Evolutionary conservation across 2,113 vertebrate species (phyloP).

Genomic region (Murina feae): DNA sequence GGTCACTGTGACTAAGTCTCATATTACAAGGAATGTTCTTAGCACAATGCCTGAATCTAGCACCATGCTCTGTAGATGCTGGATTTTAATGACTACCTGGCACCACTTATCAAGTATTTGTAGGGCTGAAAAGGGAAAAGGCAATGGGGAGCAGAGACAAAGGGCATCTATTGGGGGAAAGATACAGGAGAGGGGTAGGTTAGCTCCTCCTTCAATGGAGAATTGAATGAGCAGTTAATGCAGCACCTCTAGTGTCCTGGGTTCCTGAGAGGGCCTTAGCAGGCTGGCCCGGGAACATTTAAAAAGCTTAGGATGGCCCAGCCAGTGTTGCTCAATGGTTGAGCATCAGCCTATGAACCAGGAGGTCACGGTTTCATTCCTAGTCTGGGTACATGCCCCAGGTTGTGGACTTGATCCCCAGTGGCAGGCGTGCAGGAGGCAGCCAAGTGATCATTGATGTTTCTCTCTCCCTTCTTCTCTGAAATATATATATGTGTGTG

Average conservation of each 20-base stretch:
- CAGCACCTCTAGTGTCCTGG: background rate
- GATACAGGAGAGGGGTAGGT: background rate
- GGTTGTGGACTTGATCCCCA: too few species aligned
- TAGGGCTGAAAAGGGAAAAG: background rate
- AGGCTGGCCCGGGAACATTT: background rate
- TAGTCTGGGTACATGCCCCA: too few species aligned
- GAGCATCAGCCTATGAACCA: too few species aligned
- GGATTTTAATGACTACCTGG: background rate
- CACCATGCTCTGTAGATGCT: background rate
- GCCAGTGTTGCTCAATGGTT: too few species aligned
- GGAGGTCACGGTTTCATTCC: too few species aligned
- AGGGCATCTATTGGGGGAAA: background rate
- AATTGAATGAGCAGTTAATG: background rate
- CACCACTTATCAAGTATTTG: background rate
- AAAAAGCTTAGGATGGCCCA: background rate
- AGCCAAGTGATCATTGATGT: too few species aligned
- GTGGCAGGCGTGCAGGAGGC: too few species aligned
- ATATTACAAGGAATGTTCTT: background rate
- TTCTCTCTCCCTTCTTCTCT: too few species aligned
- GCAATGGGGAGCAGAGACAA: background rate
- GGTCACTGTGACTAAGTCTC: background rate
- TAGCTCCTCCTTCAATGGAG: background rate
- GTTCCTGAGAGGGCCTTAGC: background rate
- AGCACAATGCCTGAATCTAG: background rate
- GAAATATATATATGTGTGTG: too few species aligned